Evolutionary conservation across 1,140 invertebrate species (phyloP).

Genomic region (Cotesia chilonis): DNA sequence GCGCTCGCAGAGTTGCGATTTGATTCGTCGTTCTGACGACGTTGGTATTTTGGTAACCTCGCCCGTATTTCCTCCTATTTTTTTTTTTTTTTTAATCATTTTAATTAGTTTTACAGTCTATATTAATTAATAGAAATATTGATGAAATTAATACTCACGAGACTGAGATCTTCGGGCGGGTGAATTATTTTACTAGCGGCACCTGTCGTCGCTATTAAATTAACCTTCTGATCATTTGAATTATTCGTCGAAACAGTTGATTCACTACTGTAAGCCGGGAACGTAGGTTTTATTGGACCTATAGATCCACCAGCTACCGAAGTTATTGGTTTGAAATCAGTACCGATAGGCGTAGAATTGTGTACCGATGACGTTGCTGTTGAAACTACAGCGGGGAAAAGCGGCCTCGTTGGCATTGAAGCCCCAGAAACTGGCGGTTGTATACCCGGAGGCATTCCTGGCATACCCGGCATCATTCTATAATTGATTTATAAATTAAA

Average conservation of each 20-base stretch:
- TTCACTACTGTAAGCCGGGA: conserved; percentile 74
- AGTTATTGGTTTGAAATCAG: conserved; percentile 73
- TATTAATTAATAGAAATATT: background rate
- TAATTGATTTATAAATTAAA: too few species aligned
- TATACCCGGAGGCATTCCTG: conserved; percentile 69
- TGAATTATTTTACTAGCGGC: conserved; percentile 92
- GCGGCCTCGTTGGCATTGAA: conserved; percentile 72
- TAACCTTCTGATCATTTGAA: conserved; percentile 70
- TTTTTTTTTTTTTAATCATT: conserved; percentile 19
- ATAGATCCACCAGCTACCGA: conserved; percentile 65
- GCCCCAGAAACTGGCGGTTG: conserved; percentile 67
- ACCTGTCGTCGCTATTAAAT: conserved; percentile 80
- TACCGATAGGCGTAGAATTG: conserved; percentile 69
- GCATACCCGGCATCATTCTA: conserved; percentile 65
- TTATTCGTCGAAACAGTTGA: conserved; percentile 57
- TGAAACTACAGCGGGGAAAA: conserved; percentile 77
- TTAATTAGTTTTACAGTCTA: background rate
- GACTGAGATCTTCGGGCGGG: conserved; percentile 91
- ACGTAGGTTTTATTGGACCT: conserved; percentile 75
- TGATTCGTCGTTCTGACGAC: conserved; percentile 64
- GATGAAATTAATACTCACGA: conserved; percentile 67
- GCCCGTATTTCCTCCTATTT: conserved; percentile 84
- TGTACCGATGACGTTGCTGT: conserved; percentile 68
- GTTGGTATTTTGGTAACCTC: conserved; percentile 77
- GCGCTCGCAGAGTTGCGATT: conserved; percentile 61